Evolutionary conservation across 2,888 invertebrate species (phyloP).

Genomic region (Lasioglossum calceatum): DNA sequence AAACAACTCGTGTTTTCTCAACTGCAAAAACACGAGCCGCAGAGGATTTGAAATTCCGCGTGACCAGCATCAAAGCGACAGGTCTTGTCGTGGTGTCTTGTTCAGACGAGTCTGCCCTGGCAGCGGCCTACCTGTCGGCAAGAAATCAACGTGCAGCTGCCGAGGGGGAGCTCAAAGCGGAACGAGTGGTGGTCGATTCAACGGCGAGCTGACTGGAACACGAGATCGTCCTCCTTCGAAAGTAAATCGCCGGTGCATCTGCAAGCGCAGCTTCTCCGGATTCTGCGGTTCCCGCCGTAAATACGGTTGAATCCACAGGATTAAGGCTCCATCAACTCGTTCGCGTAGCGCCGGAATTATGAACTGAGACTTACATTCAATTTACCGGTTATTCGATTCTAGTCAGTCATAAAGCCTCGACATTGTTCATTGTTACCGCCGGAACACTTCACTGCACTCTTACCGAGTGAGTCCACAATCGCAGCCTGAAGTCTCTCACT

Average conservation of each 20-base stretch:
- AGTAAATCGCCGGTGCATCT: conserved; percentile 58
- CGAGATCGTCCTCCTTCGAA: conserved; percentile 42
- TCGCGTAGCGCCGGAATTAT: not conserved
- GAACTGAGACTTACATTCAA: not conserved
- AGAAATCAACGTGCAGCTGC: conserved; percentile 37
- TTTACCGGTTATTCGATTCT: not conserved
- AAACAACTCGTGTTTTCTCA: conserved; percentile 44
- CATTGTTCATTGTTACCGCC: not conserved
- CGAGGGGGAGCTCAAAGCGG: conserved; percentile 27
- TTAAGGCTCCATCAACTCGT: not conserved
- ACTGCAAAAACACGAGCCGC: conserved; percentile 18
- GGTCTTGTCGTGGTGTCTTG: not conserved
- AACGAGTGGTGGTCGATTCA: conserved; percentile 48
- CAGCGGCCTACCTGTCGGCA: conserved; percentile 15
- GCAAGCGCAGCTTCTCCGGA: conserved; percentile 44
- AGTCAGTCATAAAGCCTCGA: not conserved
- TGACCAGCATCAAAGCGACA: conserved; percentile 56
- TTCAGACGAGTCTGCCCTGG: not conserved
- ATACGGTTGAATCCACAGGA: conserved; percentile 37
- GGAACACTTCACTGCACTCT: not conserved
- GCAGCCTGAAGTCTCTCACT: not conserved
- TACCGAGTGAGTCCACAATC: not conserved
- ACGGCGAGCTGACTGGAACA: conserved; percentile 25
- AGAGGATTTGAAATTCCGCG: conserved; percentile 35
- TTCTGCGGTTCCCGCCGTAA: conserved; percentile 57